These are phyloP conservation scores for Abramis brama DNA, from an alignment of 2,113 vertebrate species.

Conservation along the genomic window DNA sequence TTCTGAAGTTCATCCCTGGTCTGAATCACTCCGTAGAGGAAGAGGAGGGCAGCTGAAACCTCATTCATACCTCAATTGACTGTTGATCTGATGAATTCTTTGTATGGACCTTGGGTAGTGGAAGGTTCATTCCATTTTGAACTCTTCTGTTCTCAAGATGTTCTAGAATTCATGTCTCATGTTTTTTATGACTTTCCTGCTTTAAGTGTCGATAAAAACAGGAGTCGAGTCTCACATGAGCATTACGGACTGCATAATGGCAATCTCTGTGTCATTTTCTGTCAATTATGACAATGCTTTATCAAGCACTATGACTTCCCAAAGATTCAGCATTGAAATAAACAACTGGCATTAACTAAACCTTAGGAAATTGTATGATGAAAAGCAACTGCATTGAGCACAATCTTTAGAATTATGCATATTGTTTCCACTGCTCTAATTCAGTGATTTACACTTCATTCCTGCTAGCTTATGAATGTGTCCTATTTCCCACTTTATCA, in stretches of 20 bases:
- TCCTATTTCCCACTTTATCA: neutral
- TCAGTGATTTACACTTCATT: neutral
- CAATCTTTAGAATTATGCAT: neutral
- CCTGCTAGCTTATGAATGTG: neutral
- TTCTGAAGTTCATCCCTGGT: conserved; percentile 89
- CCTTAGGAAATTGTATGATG: neutral
- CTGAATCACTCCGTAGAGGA: conserved; percentile 89
- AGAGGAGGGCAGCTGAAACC: conserved; percentile 77
- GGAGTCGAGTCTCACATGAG: neutral
- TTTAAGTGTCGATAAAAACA: neutral
- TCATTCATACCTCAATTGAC: neutral
- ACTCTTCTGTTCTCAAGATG: neutral
- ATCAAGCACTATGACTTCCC: neutral
- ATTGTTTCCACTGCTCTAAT: neutral
- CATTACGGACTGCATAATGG: conserved; percentile 7
- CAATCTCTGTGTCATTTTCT: neutral
- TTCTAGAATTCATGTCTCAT: neutral
- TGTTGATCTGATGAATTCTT: neutral
- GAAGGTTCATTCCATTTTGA: neutral
- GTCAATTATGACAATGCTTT: neutral
- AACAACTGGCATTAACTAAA: conserved; percentile 14
- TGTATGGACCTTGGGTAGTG: neutral
- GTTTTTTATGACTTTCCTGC: neutral
- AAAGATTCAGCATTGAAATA: neutral
- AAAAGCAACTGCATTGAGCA: neutral